A percentile compares a stretch with the other conserved stretches of the same genome.
These are phyloP conservation scores for Antheraea assamensis DNA, from an alignment of 2,888 invertebrate species.

Conservation along the genomic window DNA sequence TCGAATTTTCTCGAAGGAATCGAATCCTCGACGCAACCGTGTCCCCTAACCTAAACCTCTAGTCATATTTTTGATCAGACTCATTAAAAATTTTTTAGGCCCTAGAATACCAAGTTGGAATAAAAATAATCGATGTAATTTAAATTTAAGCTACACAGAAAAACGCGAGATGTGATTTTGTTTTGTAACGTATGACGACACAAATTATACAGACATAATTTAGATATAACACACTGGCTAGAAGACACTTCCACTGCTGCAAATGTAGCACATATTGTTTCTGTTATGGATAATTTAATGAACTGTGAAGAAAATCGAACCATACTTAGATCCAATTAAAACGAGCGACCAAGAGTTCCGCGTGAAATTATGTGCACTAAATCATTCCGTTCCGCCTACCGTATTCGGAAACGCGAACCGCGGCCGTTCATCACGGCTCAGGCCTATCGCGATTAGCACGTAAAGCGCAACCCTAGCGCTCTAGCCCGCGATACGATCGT, in stretches of 20 bases:
- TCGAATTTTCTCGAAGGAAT: neutral
- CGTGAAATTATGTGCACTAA: slow-evolving; percentile 5
- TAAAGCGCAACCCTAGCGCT: slow-evolving; percentile 23
- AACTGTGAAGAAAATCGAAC: neutral
- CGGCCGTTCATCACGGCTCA: slow-evolving; percentile 20
- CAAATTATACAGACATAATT: too few relatives aligned
- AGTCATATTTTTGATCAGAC: neutral
- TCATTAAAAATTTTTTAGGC: too few relatives aligned
- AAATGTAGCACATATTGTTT: too few relatives aligned
- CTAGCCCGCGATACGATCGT: slow-evolving; percentile 26
- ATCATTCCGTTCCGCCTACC: slow-evolving; percentile 12
- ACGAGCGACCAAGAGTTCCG: neutral
- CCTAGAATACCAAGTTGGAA: too few relatives aligned
- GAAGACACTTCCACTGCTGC: too few relatives aligned
- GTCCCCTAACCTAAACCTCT: neutral
- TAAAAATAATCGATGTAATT: too few relatives aligned
- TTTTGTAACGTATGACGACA: too few relatives aligned
- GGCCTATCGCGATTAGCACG: slow-evolving; percentile 22
- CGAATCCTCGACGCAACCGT: neutral
- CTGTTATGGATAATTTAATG: too few relatives aligned
- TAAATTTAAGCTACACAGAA: too few relatives aligned
- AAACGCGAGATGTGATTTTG: too few relatives aligned
- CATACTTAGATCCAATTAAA: neutral
- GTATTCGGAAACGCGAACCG: slow-evolving; percentile 16
- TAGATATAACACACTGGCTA: too few relatives aligned